Evolutionary conservation across 2,113 vertebrate species (phyloP), one percentile per base, ranked within the genome.

Genomic region (Oryzias javanicus): DNA sequence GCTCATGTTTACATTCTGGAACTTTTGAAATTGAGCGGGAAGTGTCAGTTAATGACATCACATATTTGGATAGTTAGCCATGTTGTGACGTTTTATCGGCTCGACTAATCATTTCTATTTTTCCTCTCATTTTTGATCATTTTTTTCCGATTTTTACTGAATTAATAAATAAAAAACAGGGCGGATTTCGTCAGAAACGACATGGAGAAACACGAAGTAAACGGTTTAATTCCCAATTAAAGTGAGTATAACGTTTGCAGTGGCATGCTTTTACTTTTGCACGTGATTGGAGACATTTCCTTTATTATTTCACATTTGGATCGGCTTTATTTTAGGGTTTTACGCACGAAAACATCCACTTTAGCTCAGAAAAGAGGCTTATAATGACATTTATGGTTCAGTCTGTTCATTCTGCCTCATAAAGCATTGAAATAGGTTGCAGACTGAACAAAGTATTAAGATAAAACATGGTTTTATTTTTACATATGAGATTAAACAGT

Each of bases 21-120:
- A 19, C 14, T 70, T 83, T 81, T 81, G 69, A 88, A 91, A 90
- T 86, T 74, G 80, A 87, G 89, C 89, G 85, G 89, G 89, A 91
- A 91, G 76, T 71, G 71, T 60, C 55, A 44, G 64, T 46, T 53
- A 77, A 74, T 78, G 47, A 70, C 72, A 74, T 76, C 76, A 73
- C 52, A 49, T 41, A 1, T 42, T 58, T 17, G 20, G 7, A 68
- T 14, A 70, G 51, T 42, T 42, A 24, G 49, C 60, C 35, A 6
- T 14, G 14, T 49, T 24, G 41, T 18, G 6, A 18, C 18, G 6
- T 42, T 58, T 57, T 49, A 17, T 42, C 42, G 4, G 19, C 1
- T 8, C 3, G 18, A 25, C 2, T 4, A 5, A 2, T 17, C 19
- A 6, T 15, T 50, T 50, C 10, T 3, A 20, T 63, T 19, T 7